Evolutionary conservation across 1,140 invertebrate genomes (phyloP), one percentile per base, ranked within the genome.

Genomic region (Ips typographus): DNA sequence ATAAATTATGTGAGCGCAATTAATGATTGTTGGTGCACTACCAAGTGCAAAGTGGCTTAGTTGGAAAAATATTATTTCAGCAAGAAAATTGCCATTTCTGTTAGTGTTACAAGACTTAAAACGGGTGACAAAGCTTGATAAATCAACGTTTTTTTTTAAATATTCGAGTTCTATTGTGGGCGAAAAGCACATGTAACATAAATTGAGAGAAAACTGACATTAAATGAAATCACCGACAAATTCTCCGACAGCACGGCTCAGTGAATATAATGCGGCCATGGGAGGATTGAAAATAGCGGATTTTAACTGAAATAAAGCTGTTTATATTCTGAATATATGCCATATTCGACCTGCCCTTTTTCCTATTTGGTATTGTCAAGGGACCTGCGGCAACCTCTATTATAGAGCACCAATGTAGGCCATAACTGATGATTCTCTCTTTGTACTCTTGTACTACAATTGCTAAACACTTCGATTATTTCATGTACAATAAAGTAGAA

Each of bases 191-290:
- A 56, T 56, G 53, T 56, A 56, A 56, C 38, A 37, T 56, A 39
- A 56, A 56, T 56, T 56, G 53, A 56, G 53, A 56, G 53, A 56
- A 49, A 49, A 38, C 53, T 56, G 53, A 39, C 22, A 56, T 56
- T 37, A 56, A 56, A 56, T 40, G 39, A 56, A 56, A 56, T 40
- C 53, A 38, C 22, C 53, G 53, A 56, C 53, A 56, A 56, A 56
- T 56, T 56, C 53, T 56, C 22, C n/a, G 53, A 56, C 38, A 39
- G 7, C 53, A 56, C 38, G 53, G 53, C 22, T 56, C n/a, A 56
- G 22, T 56, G 37, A 56, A 37, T 56, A 36, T 56, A 56, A 56
- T 56, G 53, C 38, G 7, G 53, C 53, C 38, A 37, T 56, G 39
- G 53, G 53, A 36, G 53, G 53, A 37, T 2, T 56, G 53, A 38